Base-by-base conservation (phyloP, 2,888 invertebrate species). In the Drosophila multiciliata region DNA sequence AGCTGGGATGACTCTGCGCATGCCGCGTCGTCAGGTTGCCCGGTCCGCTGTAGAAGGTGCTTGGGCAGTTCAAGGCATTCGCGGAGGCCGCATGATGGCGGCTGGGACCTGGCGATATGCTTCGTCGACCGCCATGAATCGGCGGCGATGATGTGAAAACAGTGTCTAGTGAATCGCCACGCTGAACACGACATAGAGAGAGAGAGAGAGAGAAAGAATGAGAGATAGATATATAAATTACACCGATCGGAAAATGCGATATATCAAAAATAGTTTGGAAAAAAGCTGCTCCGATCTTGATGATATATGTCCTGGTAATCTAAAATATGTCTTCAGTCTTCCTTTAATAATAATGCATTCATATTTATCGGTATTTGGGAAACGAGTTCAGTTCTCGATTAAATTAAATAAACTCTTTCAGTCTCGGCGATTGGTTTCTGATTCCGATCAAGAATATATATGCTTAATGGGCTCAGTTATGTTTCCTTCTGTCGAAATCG, bases 101-200 rank as follows among this genome's bases (percentile, higher is more conserved):
- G 40, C 86, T 91, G 2, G 90, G 87, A 32, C 90, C 87, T 0
- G 92, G 92, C 35, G 92, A 92, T 59, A 84, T 75, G 53, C 89
- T 91, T 52, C 86, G 81, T 12, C 87, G 67, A 33, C 91, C 90
- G 50, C 89, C 79, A 67, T 86, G 90, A 4, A 87, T 86, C 15
- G 92, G 91, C n/a, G 95, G 95, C 17, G 95, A 95, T 59, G 95
- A 94, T 53, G 95, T 94, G 76, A 95, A 95, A 35, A 96, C 95
- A 3, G 96, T 96, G 71, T 96, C 95, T 74, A 95, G 91, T 0
- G 96, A 96, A 90, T 95, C 95, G 36, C 95, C 96, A 82, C 95
- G 94, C 95, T 95, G 23, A 23, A 23, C 23, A 91, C 4, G 2
- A n/a, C 9, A 36, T 1, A 15, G 9, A 7, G 11, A 9, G 12